Base-by-base conservation (phyloP, 2,797 vertebrate genomes). In the Danio aesculapii region DNA sequence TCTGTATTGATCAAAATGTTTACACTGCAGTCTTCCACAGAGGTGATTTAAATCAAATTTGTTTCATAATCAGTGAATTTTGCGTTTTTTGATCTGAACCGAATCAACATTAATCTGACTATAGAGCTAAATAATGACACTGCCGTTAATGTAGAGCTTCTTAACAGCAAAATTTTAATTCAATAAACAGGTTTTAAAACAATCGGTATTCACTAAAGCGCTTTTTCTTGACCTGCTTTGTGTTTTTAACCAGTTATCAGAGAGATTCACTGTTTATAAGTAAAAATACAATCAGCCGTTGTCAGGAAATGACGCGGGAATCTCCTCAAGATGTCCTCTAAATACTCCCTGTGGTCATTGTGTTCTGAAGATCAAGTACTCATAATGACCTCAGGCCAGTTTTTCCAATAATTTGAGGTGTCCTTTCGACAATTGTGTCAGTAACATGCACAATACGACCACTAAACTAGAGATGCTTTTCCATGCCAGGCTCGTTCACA, bases 351-450 rank as follows among this genome's bases (percentile, higher is more conserved):
- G 69, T 86, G 80, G 88, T 89, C 89, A 88, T 83, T 77, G 77
- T 89, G 87, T 89, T 82, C 89, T 83, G 85, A 87, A 91, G 88
- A 91, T 92, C 87, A 87, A 89, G 86, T 88, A 89, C 89, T 94
- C 93, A 94, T 92, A 90, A 93, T 91, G 90, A 93, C 93, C 90
- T 84, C 81, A 90, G 92, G 92, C 90, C 57, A 85, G 79, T 87
- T 92, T 94, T 90, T 91, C 92, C 93, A 91, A 92, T 89, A 90
- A 90, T 93, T 92, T 90, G 87, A 83, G 47, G 88, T 92, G 91
- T 83, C 92, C 91, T 94, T 94, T 87, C 89, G 90, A 90, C 83
- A 88, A 93, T 94, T 79, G 90, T 95, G 93, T 92, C 91, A 91
- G 88, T 91, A 81, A 83, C 85, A 78, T 92, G 90, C 91, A 91